Base-by-base conservation (phyloP, 2,888 invertebrate genomes). In the Philaethria dido region DNA sequence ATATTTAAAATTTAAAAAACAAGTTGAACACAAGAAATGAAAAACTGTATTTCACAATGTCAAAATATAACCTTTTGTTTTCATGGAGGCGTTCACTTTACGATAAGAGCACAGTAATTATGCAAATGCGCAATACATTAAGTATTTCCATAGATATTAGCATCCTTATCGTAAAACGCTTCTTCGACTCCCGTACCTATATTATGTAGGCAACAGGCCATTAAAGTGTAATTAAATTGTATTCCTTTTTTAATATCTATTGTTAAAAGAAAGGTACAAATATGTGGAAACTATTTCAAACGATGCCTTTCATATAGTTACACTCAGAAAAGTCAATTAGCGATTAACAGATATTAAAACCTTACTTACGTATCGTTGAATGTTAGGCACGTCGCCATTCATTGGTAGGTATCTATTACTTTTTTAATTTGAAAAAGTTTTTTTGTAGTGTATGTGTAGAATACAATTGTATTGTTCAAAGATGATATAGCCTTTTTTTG, bases 21-120 rank as follows among this genome's bases (percentile, higher is more conserved):
- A 2, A 4, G 13, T 33, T 61, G 13, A 25, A 47, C 29, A 50
- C 33, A 14, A 45, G 3, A 52, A 61, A 42, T 42, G 16, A n/a
- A 54, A n/a, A 14, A 9, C 44, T 9, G 16, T 50, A 50, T 50
- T 50, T 50, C 44, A 39, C 39, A 60, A 44, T 61, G 25, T 29
- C 54, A 48, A 36, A 44, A 44, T 44, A 47, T 44, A 42, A 42
- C 59, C 42, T 60, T 47, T 68, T 59, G 57, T 47, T 68, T 62
- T 54, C 69, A 69, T 50, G 36, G 22, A 66, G 59, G 59, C 62
- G 66, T 69, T 54, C 69, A 66, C 45, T 52, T 52, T 44, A 62
- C 59, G 62, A 62, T 66, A 68, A 65, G 59, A 62, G 48, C 29
- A 42, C 52, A 29, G 48, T 65, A 68, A 68, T 59, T 64, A 48